These are phyloP conservation scores for Formica exsecta DNA, from an alignment of 1,140 invertebrate genomes.

Conservation along the genomic window DNA sequence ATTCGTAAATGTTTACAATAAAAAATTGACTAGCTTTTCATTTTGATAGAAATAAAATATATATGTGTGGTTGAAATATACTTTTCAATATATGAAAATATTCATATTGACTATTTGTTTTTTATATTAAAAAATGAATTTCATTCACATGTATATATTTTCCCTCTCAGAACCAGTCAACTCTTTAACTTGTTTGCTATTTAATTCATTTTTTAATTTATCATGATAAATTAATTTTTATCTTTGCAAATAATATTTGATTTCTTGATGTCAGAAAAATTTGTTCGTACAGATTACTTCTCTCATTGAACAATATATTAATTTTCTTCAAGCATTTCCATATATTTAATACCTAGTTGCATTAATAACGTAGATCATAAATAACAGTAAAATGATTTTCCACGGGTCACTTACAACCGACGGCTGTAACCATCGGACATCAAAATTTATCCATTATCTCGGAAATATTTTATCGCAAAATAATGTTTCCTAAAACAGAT, in stretches of 20 bases:
- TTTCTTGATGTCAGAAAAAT: neutral
- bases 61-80: neutral
- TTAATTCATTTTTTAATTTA: neutral
- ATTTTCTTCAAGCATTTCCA: neutral
- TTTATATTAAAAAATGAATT: too few species aligned
- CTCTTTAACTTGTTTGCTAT: too few species aligned
- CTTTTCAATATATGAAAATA: too few species aligned
- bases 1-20: neutral
- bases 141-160: too few species aligned
- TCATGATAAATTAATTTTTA: neutral
- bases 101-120: too few species aligned
- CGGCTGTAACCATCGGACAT: neutral
- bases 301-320: neutral
- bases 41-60: neutral
- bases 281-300: neutral
- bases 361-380: neutral
- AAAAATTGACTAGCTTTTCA: neutral
- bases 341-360: neutral
- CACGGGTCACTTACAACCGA: neutral
- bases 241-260: neutral
- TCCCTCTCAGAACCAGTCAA: too few species aligned
- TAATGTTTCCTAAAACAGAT: slow-evolving; percentile 13
- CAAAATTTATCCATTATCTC: neutral
- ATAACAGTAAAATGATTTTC: neutral
- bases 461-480: neutral